Percentiles rank a stretch among this genome's conserved stretches.
Conservation (phyloP, 2,113 vertebrate species). For the Nothoprocta pentlandii region DNA sequence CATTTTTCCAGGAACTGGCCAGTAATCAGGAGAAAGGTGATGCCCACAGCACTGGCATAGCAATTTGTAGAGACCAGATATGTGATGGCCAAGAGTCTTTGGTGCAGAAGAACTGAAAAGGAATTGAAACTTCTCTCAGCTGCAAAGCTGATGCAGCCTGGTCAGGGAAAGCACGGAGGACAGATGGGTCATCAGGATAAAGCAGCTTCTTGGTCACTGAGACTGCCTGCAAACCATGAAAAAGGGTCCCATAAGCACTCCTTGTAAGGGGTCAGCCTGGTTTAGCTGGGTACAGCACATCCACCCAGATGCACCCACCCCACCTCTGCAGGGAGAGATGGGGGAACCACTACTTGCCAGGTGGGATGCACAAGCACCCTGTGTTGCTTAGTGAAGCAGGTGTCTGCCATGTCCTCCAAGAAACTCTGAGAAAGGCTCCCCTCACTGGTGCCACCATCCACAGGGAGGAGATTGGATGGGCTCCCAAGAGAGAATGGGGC, state of each 20-base stretch:
- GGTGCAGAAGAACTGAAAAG: neutral
- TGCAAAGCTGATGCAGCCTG: neutral
- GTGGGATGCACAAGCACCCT: fast-evolving
- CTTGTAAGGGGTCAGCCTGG: neutral
- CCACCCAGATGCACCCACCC: fast-evolving
- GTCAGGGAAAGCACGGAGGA: neutral
- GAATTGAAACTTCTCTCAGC: neutral
- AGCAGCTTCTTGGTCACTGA: conserved; percentile 16
- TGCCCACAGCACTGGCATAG: neutral
- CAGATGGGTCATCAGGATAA: conserved; percentile 17
- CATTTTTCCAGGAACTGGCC: neutral
- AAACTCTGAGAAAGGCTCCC: neutral
- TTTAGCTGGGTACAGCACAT: neutral
- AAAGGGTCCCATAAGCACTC: neutral
- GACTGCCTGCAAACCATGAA: neutral
- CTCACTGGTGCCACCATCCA: neutral
- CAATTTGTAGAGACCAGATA: neutral
- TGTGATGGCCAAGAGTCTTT: neutral
- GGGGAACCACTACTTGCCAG: neutral
- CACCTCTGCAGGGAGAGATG: neutral
- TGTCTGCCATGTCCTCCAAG: neutral
- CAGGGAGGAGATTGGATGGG: neutral
- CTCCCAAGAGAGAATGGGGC: neutral
- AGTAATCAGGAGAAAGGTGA: neutral
- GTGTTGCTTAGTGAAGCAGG: neutral